These are phyloP conservation scores for Poecilia wingei DNA, from an alignment of 2,797 vertebrate genomes.

Conservation along the genomic window DNA sequence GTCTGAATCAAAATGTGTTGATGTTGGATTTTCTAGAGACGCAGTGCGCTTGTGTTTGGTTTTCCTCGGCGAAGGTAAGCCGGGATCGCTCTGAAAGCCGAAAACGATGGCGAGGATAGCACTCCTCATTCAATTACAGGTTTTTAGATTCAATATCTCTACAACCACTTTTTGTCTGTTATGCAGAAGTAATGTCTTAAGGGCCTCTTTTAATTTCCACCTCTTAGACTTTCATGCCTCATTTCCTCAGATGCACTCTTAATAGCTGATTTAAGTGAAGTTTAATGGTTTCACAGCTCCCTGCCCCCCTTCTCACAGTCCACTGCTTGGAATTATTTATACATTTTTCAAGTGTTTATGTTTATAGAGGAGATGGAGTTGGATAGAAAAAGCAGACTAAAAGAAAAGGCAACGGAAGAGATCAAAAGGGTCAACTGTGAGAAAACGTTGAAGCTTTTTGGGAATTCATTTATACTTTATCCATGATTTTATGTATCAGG, in stretches of 20 bases:
- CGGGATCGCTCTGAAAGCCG: background rate
- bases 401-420: conserved; percentile 21
- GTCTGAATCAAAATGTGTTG: background rate
- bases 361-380: conserved; percentile 56
- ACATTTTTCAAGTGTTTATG: conserved; percentile 58
- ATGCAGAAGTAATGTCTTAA: background rate
- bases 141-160: background rate
- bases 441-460: conserved; percentile 8
- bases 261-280: conserved; percentile 50
- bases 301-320: conserved; percentile 23
- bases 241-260: conserved; percentile 42
- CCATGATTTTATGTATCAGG: conserved; percentile 58
- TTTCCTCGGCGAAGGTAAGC: background rate
- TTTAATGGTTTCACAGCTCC: conserved; percentile 48
- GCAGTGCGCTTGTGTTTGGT: background rate
- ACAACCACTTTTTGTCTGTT: background rate
- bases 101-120: background rate
- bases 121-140: background rate
- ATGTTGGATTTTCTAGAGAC: background rate
- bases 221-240: conserved; percentile 23
- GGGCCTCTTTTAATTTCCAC: conserved; percentile 18
- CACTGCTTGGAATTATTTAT: conserved; percentile 47
- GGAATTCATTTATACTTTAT: conserved; percentile 46
- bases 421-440: conserved; percentile 22
- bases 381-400: conserved; percentile 45